Evolutionary conservation across 2,888 invertebrate genomes (phyloP).

Genomic region (Oscheius sp.): DNA sequence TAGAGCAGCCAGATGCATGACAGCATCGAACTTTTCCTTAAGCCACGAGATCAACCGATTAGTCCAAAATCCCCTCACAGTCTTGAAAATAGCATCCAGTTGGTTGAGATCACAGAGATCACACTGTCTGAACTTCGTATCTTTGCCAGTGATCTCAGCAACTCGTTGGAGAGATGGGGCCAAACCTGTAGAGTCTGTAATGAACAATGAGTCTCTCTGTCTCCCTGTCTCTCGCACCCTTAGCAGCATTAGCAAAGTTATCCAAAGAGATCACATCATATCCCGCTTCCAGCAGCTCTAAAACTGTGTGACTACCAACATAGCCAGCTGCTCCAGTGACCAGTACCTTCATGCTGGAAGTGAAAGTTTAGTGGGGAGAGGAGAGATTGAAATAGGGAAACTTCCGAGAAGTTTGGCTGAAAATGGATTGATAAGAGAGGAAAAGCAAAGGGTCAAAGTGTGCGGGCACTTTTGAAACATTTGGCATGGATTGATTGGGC

Average conservation of each 20-base stretch:
- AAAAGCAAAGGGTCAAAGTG: too few relatives aligned
- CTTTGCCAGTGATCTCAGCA: constrained; percentile 83
- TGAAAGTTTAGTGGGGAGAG: too few relatives aligned
- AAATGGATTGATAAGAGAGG: too few relatives aligned
- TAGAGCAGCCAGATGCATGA: constrained; percentile 95
- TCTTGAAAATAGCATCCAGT: constrained; percentile 61
- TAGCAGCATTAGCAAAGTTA: constrained; percentile 89
- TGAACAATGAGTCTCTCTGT: neutral
- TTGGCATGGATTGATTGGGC: too few relatives aligned
- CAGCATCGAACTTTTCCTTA: constrained; percentile 81
- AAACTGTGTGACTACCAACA: constrained; percentile 92
- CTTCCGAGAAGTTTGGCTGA: too few relatives aligned
- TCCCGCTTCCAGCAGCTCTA: constrained; percentile 87
- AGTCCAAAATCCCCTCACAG: constrained; percentile 31
- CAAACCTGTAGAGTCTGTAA: constrained; percentile 46
- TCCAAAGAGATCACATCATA: constrained; percentile 90
- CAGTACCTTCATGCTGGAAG: constrained; percentile 78
- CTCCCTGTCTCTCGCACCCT: constrained; percentile 75
- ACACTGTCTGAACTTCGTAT: constrained; percentile 74
- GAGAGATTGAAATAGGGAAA: too few relatives aligned
- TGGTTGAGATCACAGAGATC: constrained; percentile 60
- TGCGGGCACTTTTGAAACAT: too few relatives aligned
- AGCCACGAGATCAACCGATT: neutral
- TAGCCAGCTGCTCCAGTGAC: constrained; percentile 97
- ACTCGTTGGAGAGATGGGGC: constrained; percentile 81